Evolutionary conservation across 2,797 vertebrate species (phyloP), one percentile per base, ranked within the genome.

Genomic region (Trachops cirrhosus): DNA sequence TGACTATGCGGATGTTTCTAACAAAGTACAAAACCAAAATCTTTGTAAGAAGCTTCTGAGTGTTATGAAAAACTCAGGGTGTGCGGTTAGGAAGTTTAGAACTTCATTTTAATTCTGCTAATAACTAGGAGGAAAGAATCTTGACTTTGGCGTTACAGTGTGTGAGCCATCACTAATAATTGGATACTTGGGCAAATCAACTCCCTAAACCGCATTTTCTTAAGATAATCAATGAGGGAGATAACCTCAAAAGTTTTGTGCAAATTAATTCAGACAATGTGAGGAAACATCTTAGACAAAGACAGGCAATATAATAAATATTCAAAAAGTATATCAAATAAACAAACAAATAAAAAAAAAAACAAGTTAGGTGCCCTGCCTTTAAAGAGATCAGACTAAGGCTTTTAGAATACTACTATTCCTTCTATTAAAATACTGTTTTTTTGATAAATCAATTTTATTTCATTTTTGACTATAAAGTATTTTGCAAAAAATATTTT

Each of bases 281-380:
- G 7, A 57, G 37, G 19, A 86, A 89, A 88, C 34, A 9, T 6
- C 14, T n/a, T 70, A 41, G 19, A 50, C 1, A 89, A 50, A 48
- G 10, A 3, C 2, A 29, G 37, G 26, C 11, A 68, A 37, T 26
- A 29, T 75, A 37, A 89, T 26, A 22, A 93, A 62, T 6, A n/a
- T 5, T 50, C 48, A 44, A 88, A 88, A 88, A 46, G 11, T 16
- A 14, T 18, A 77, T 19, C 12, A 46, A 84, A 74, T 5, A 3
- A 91, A 34, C 59, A 41, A n/a, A 90, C 37, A 83, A 50, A 52
- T 41, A 1, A 59, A 57, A 59, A 29, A 26, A 39, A 24, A 46
- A 74, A 52, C 57, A 16, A 59, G 22, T 37, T 37, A 44, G 0
- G 11, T n/a, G 1, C 0, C 2, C 22, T 86, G 5, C 15, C 8